Base-by-base conservation (phyloP, 2,113 vertebrate genomes). In the Coracopsis vasa region DNA sequence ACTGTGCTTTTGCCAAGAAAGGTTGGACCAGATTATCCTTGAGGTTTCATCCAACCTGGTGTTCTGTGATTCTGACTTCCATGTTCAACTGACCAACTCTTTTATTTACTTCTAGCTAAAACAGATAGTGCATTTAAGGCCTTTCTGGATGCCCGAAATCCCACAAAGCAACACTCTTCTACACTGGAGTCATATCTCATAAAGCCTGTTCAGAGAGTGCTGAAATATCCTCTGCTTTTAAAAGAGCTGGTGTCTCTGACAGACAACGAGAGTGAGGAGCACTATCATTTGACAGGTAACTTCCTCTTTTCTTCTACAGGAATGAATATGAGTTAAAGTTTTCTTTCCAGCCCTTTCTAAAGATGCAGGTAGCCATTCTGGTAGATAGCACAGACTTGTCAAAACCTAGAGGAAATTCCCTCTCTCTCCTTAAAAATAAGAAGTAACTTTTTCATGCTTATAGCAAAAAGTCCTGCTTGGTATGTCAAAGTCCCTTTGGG, bases 151-250 rank as follows among this genome's bases (percentile, higher is more conserved):
- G 98, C 99, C 18, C 99, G 98, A 81, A 99, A 99, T 94, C 99
- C 99, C 72, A 99, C 99, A 72, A 99, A 99, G 97, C 99, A 99
- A 97, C 99, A 99, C 92, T 99, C 99, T 5, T 99, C 99, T 83
- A 99, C 99, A 5, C 97, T 99, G 96, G 99, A 99, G 98, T 99
- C 99, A 0, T 99, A 99, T 95, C 99, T 99, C 95, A 99, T 99
- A 96, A 99, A 99, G 96, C 99, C 99, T 0, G 99, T 99, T 44
- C 99, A 99, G 98, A 98, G 99, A 87, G 99, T 99, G 89, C 98
- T 99, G 70, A 99, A 99, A 97, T 99, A 99, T 73, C 99, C 99
- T 7, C 97, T 99, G 93, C 98, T 99, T 97, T 98, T 99, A 82
- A 97, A 98, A 96, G 99, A 99, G 96, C 98, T 99, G 65, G 99